A percentile compares a stretch with the other conserved stretches of the same genome.
Conservation (phyloP, 2,113 vertebrate species). For the Pristiophorus japonicus region DNA sequence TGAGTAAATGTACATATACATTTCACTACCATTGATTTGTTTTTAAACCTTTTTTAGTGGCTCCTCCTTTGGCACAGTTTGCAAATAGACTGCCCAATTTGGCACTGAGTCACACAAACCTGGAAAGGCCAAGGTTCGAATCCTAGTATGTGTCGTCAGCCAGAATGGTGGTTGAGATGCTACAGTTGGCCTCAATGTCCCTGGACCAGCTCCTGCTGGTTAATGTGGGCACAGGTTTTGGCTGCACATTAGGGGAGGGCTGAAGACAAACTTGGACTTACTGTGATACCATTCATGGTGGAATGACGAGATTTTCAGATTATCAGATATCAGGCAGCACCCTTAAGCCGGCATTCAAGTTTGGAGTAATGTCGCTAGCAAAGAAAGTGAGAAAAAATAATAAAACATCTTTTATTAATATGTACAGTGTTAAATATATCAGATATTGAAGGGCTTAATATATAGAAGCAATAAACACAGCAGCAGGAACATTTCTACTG, state of each 20-base stretch:
- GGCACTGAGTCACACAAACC: neutral
- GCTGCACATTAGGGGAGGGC: neutral
- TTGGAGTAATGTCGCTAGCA: neutral
- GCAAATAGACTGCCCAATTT: neutral
- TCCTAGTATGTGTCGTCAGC: neutral
- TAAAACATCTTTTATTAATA: neutral
- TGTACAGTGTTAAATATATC: neutral
- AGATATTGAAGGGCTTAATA: neutral
- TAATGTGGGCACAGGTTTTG: neutral
- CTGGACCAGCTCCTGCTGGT: neutral
- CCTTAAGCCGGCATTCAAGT: neutral
- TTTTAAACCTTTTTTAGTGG: neutral
- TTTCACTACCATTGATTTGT: neutral
- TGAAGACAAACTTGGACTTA: neutral
- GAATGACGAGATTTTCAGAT: neutral
- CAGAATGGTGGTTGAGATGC: neutral
- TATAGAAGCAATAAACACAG: neutral
- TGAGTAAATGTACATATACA: neutral
- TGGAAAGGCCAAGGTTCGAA: neutral
- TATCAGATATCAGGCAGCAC: neutral
- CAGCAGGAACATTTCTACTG: neutral
- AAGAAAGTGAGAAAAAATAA: neutral
- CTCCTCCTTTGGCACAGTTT: neutral
- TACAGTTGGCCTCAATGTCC: neutral
- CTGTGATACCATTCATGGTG: neutral